Conservation (phyloP, 2,797 vertebrate genomes). For the Karalla daura region DNA sequence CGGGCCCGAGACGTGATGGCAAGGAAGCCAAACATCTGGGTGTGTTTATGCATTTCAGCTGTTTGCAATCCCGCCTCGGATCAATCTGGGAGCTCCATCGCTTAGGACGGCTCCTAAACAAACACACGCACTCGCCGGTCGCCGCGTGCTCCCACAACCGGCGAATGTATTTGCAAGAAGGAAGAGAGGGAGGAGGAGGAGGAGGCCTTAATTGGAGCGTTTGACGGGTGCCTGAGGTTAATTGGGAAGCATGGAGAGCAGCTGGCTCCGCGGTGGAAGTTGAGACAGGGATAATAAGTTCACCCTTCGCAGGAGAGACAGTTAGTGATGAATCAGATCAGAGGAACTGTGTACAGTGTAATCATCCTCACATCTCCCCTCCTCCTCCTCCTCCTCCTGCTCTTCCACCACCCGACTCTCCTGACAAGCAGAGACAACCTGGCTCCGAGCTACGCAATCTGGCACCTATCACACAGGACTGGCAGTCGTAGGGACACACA, state of each 20-base stretch:
- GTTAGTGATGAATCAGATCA: conserved; percentile 81
- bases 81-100: conserved; percentile 74
- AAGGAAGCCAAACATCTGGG: conserved; percentile 77
- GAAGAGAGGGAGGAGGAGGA: conserved; percentile 55
- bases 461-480: conserved; percentile 76
- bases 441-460: conserved; percentile 78
- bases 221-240: conserved; percentile 80
- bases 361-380: conserved; percentile 70
- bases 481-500: conserved; percentile 58
- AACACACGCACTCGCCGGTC: conserved; percentile 58
- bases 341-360: conserved; percentile 76
- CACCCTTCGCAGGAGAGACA: conserved; percentile 77
- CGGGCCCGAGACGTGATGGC: conserved; percentile 43
- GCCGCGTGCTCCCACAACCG: conserved; percentile 35
- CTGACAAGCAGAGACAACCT: conserved; percentile 79
- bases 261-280: conserved; percentile 76
- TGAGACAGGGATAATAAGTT: conserved; percentile 83
- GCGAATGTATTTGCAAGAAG: conserved; percentile 44
- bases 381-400: too few relatives aligned
- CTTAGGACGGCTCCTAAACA: conserved; percentile 74
- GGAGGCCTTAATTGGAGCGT: conserved; percentile 77
- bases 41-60: conserved; percentile 76
- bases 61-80: conserved; percentile 69
- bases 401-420: conserved; percentile 49
- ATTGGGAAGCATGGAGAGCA: conserved; percentile 83